Evolutionary conservation across 37 sponge, comb jelly and placozoan genomes (phyloP), one percentile per base, ranked within the genome.

Genomic region (Spongilla lacustris): DNA sequence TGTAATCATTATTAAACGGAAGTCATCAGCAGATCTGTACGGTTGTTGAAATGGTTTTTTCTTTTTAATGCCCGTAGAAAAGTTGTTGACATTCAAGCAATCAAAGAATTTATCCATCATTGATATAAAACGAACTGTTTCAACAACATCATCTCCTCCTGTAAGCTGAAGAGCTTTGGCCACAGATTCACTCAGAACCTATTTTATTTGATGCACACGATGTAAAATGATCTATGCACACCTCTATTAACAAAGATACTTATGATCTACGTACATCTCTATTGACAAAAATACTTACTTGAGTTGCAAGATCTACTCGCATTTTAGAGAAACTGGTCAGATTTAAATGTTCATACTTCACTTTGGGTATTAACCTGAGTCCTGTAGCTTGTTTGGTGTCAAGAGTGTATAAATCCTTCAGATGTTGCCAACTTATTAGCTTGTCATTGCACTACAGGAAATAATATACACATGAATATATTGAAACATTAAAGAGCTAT

Each of bases 21-120:
- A 30, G 41, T 78, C 79, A 38, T 78, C 66, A 41, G n/a, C n/a
- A n/a, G n/a, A n/a, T n/a, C n/a, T n/a, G n/a, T n/a, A n/a, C n/a
- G 25, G 79, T 49, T 41, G n/a, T 78, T 78, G 50, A 28, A 78
- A 78, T 58, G 49, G 50, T 78, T 78, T 38, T 31, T 29, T 30
- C 21, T 38, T 17, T 46, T 38, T 38, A 28, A 26, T 41, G 35
- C 79, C 79, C 35, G 35, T 76, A 73, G 27, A 35, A 48, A 68
- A 28, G 74, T 73, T 73, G 50, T 48, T 70, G 41, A 88, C 82
- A 88, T 88, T 88, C 28, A 88, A 41, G 69, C 81, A 78, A 69
- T 81, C 88, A 50, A 88, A 88, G 77, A 88, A 88, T 38, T 36
- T 76, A 46, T 81, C 88, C 28, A 81, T 35, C 46, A 74, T 74